Evolutionary conservation across 2,888 invertebrate species (phyloP).

Genomic region (Melipona beecheii): DNA sequence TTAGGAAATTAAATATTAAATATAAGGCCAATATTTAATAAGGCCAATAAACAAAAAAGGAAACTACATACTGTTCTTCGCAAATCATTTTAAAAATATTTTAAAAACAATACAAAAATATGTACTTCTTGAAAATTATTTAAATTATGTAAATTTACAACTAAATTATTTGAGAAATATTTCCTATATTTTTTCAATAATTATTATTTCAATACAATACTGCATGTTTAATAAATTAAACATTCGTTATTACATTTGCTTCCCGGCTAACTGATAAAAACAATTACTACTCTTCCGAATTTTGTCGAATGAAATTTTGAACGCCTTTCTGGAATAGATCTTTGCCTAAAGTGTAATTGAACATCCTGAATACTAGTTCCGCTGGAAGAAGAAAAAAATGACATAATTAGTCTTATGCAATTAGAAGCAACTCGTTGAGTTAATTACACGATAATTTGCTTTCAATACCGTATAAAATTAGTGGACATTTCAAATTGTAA

Average conservation of each 20-base stretch:
- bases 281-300: slow-evolving; percentile 82
- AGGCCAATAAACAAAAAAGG: not conserved
- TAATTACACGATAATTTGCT: slow-evolving; percentile 11
- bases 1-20: not conserved
- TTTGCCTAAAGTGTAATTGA: slow-evolving; percentile 93
- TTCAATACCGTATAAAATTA: not conserved
- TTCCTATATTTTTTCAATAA: not conserved
- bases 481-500: not conserved
- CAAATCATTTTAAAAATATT: not conserved
- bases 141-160: not conserved
- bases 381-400: slow-evolving; percentile 75
- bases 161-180: too few relatives aligned
- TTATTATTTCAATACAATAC: not conserved
- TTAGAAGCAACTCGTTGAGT: slow-evolving; percentile 2
- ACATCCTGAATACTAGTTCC: slow-evolving; percentile 94
- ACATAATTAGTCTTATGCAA: slow-evolving; percentile 19
- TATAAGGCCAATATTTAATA: not conserved
- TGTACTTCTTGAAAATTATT: not conserved
- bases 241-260: slow-evolving; percentile 13
- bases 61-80: not conserved
- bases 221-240: not conserved
- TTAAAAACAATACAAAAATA: not conserved
- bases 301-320: slow-evolving; percentile 88
- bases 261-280: slow-evolving; percentile 58
- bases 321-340: slow-evolving; percentile 90